These are phyloP conservation scores for Plectus sambesii DNA, from an alignment of 1,140 invertebrate species.

Conservation along the genomic window DNA sequence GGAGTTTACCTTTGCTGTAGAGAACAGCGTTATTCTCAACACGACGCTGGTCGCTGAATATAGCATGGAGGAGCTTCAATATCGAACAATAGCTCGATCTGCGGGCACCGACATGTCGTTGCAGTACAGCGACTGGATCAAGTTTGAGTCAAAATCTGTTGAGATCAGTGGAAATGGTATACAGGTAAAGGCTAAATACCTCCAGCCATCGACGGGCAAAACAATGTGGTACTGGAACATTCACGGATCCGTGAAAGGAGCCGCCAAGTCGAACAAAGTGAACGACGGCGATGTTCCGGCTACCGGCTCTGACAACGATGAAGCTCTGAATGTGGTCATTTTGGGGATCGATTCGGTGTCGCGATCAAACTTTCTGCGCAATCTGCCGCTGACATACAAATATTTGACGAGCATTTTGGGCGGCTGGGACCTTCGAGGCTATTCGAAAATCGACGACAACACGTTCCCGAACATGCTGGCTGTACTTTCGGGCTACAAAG, in stretches of 20 bases:
- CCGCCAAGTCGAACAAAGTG: neutral
- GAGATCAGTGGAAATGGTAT: no score
- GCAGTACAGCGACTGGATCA: neutral
- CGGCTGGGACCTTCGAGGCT: neutral
- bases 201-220: neutral
- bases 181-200: no score
- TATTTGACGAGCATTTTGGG: neutral
- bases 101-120: neutral
- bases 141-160: no score
- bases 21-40: neutral
- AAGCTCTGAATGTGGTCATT: neutral
- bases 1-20: neutral
- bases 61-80: neutral
- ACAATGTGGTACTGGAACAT: neutral
- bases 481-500: neutral
- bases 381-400: slow-evolving; percentile 2
- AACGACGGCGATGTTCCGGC: neutral
- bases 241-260: neutral
- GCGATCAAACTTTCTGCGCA: neutral
- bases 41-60: neutral
- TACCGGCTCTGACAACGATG: neutral
- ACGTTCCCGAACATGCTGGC: neutral
- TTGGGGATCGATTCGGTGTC: neutral
- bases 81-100: neutral
- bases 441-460: neutral